Evolutionary conservation across 2,797 vertebrate species (phyloP).

Genomic region (Pseudochromis fuscus): DNA sequence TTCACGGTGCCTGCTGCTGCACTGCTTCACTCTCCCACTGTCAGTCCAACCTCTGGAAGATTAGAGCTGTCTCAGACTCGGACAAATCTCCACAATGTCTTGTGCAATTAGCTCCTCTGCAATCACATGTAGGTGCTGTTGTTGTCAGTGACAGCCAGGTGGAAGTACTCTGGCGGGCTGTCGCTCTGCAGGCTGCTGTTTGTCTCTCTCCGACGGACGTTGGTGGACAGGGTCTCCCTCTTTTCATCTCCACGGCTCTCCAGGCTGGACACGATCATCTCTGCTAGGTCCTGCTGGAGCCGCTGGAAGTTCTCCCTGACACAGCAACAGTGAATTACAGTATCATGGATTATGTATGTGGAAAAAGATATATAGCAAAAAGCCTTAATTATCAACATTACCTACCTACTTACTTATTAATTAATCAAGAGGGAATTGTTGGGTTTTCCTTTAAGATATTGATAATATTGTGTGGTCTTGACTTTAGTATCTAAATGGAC

Average conservation of each 20-base stretch:
- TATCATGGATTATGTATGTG: constrained; percentile 2
- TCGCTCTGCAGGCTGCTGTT: constrained; percentile 80
- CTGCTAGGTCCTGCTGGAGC: constrained; percentile 91
- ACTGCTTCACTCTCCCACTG: neutral
- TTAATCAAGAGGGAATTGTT: too few species aligned
- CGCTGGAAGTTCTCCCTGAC: constrained; percentile 94
- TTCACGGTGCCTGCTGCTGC: neutral
- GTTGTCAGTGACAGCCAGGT: constrained; percentile 86
- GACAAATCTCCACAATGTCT: neutral
- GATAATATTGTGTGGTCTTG: too few species aligned
- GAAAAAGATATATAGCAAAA: too few species aligned
- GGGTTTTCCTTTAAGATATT: too few species aligned
- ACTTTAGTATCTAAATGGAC: too few species aligned
- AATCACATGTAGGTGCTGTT: constrained; percentile 82
- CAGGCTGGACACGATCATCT: constrained; percentile 90
- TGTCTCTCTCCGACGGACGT: constrained; percentile 83
- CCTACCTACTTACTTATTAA: too few species aligned
- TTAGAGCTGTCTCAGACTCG: neutral
- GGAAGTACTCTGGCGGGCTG: constrained; percentile 90
- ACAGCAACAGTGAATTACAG: neutral
- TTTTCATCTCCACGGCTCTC: constrained; percentile 81
- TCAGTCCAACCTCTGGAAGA: constrained; percentile 4
- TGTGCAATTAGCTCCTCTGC: neutral
- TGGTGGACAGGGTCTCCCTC: constrained; percentile 83
- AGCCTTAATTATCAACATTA: too few species aligned